phyloP scores from a whole-genome alignment of 2,113 vertebrate species.

The Trogon melanurus region DNA sequence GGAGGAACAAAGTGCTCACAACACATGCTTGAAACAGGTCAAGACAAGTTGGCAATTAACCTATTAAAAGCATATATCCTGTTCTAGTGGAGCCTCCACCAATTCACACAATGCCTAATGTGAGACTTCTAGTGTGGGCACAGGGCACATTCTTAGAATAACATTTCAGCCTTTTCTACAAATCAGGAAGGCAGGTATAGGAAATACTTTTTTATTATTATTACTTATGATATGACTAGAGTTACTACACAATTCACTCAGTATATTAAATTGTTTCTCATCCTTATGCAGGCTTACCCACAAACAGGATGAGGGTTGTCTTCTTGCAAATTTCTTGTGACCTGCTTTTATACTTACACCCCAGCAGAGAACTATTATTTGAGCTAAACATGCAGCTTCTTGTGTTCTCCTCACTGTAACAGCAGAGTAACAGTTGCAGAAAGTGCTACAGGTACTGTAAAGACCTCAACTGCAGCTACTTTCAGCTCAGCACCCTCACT shows the following conservation, averaged over 20 bases:
- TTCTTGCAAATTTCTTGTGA: background rate
- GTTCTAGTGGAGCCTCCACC: conserved; percentile 30
- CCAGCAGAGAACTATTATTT: background rate
- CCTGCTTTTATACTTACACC: background rate
- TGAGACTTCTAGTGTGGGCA: conserved; percentile 5
- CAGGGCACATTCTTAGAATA: background rate
- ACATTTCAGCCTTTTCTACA: conserved; percentile 41
- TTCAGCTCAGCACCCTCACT: background rate
- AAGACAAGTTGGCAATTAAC: conserved; percentile 79
- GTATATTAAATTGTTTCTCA: background rate
- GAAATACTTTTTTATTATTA: background rate
- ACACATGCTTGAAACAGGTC: conserved; percentile 76
- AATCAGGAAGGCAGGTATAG: conserved; percentile 2
- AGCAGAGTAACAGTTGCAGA: background rate
- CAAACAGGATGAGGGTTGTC: background rate
- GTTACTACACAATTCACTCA: background rate
- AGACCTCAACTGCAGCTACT: background rate
- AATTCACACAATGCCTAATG: conserved; percentile 3
- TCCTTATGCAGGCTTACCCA: background rate
- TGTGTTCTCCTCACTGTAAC: background rate
- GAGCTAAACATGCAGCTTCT: background rate
- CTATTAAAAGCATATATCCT: conserved; percentile 72
- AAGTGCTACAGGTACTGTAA: background rate
- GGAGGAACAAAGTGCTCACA: conserved; percentile 66
- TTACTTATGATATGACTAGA: background rate